phyloP scores from a whole-genome alignment of 2,888 invertebrate genomes.

The Catotricha subobsoleta region DNA sequence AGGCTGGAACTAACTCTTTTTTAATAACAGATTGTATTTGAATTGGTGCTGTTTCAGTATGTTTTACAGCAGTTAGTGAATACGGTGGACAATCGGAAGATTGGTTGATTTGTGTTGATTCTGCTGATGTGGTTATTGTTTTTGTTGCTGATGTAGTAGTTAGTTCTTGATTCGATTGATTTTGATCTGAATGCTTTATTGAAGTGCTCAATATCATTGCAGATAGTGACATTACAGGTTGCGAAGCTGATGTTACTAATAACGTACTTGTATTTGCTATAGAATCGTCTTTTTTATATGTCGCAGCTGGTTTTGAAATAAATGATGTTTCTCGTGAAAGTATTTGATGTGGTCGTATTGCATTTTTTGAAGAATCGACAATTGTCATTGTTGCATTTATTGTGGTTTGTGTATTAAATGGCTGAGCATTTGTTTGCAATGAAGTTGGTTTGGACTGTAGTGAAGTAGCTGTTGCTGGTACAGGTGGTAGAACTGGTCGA shows the following conservation, averaged over 20 bases:
- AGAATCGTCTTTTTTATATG: conserved; percentile 2
- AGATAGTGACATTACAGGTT: not conserved
- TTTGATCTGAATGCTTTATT: not conserved
- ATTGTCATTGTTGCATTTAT: conserved; percentile 12
- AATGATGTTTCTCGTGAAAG: conserved; percentile 38
- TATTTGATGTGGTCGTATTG: conserved; percentile 31
- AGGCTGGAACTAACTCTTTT: conserved; percentile 29
- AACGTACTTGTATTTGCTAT: conserved; percentile 13
- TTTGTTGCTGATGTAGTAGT: conserved; percentile 8
- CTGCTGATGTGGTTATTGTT: conserved; percentile 16
- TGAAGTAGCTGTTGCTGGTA: conserved; percentile 33
- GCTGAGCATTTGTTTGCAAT: conserved; percentile 28
- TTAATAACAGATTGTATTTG: conserved; percentile 11
- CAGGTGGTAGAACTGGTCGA: conserved; percentile 45
- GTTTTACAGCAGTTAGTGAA: not conserved
- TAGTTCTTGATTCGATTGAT: conserved; percentile 8
- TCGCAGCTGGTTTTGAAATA: conserved; percentile 31
- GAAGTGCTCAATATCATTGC: not conserved
- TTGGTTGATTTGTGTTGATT: conserved; percentile 11
- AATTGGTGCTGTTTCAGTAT: not conserved
- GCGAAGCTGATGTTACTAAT: not conserved
- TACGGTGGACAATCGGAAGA: not conserved
- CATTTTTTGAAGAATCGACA: conserved; percentile 12
- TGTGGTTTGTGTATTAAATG: conserved; percentile 19
- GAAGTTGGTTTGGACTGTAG: conserved; percentile 2